Evolutionary conservation across 2,888 invertebrate species (phyloP), one percentile per base, ranked within the genome.

Genomic region (Athripsodes cinereus): DNA sequence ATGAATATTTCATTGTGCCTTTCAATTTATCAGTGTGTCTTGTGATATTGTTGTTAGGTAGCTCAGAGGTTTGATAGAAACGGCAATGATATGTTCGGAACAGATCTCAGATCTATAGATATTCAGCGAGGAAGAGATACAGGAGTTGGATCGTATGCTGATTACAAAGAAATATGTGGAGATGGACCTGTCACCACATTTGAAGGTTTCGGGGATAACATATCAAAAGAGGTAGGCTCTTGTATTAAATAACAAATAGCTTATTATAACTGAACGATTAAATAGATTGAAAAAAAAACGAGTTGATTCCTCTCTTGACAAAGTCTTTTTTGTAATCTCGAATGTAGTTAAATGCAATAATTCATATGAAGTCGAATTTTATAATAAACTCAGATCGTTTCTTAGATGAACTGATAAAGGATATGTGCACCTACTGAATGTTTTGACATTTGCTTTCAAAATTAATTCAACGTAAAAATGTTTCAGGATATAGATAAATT

Each of bases 121-220:
- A 79, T 85, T 56, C 85, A 86, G 67, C 71, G 85, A 49, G 83
- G 84, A 21, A 70, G 85, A 60, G 85, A 86, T 65, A 84, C 85
- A 66, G 85, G 85, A 1, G 69, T 86, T 22, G 81, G 79, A 1
- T 78, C 82, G 1, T 85, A 85, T 69, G 83, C 83, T 66, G 80
- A 80, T 51, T 87, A 82, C 69, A 78, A 87, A 69, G 74, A 50
- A 18, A 20, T 54, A 19, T 60, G 60, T 22, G 54, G 56, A 22
- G 54, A 52, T 1, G 40, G 35, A 1, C 21, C 22, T 1, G 47
- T 35, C n/a, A 34, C 18, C 6, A 66, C 66, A 1, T 84, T 83
- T 70, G 65, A 72, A 49, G 82, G 81, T 64, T 81, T 83, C 65
- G 64, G 69, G 1, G 80, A 78, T 63, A 70, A 74, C 40, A 78